A percentile compares a stretch with the other conserved stretches of the same genome.
These are phyloP conservation scores for Himalopsyche kuldschensis DNA, from an alignment of 2,888 invertebrate genomes.

Conservation along the genomic window DNA sequence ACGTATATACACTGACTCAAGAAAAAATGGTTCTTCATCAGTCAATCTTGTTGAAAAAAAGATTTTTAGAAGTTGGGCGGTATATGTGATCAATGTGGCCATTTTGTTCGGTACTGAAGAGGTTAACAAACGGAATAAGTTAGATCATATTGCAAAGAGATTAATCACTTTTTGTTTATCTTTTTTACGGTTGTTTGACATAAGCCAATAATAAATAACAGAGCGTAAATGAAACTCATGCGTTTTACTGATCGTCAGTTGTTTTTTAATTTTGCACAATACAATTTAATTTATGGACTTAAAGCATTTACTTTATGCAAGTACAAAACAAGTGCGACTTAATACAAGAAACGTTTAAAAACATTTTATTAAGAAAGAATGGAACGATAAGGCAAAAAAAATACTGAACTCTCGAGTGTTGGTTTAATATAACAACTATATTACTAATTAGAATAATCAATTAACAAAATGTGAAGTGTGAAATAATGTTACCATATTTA, in stretches of 20 bases:
- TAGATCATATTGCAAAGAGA: no score
- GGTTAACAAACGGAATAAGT: no score
- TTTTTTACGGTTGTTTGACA: no score
- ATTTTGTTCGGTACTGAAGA: no score
- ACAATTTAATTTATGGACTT: background rate
- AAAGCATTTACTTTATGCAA: conserved; percentile 15
- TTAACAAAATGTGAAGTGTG: conserved; percentile 30
- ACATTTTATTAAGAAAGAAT: background rate
- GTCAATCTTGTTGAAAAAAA: no score
- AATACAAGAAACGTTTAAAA: conserved; percentile 5
- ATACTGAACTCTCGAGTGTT: background rate
- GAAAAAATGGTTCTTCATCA: no score
- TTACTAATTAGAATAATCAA: conserved; percentile 14
- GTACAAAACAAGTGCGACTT: conserved; percentile 38
- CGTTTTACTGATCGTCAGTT: background rate
- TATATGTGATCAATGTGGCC: no score
- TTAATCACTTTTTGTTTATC: no score
- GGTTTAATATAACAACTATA: background rate
- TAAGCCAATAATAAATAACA: no score
- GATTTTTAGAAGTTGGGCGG: no score
- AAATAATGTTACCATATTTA: conserved; percentile 34
- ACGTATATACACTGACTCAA: no score
- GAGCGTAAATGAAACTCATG: no score
- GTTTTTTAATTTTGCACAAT: background rate
- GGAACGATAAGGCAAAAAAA: background rate